phyloP scores from a whole-genome alignment of 2,888 invertebrate genomes.

The Willowsia nigromaculata region DNA sequence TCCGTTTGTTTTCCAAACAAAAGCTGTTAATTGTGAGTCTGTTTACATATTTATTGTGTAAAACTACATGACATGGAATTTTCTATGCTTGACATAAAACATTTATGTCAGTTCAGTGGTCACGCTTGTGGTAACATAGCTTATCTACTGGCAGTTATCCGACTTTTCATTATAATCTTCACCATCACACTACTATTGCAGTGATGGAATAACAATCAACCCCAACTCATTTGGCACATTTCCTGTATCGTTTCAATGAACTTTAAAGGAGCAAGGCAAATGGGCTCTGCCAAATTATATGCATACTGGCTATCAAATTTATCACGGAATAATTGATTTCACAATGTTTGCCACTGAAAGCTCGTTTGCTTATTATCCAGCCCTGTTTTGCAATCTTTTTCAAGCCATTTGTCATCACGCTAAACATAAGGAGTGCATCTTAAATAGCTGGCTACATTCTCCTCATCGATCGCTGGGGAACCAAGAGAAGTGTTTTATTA shows the following conservation, averaged over 20 bases:
- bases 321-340: not conserved
- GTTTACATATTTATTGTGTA: constrained; percentile 52
- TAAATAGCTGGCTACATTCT: too few species aligned
- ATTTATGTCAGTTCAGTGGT: constrained; percentile 34
- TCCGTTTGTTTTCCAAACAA: constrained; percentile 49
- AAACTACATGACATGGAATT: constrained; percentile 56
- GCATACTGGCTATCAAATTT: not conserved
- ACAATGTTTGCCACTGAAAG: not conserved
- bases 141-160: not conserved
- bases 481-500: too few species aligned
- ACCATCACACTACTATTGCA: not conserved
- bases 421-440: not conserved
- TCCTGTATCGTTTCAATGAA: too few species aligned
- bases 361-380: not conserved
- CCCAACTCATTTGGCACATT: not conserved
- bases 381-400: not conserved
- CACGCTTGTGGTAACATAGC: constrained; percentile 29
- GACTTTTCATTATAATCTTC: not conserved
- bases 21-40: constrained; percentile 41
- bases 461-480: too few species aligned
- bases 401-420: not conserved
- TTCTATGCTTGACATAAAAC: constrained; percentile 18
- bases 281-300: not conserved
- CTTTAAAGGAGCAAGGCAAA: too few species aligned
- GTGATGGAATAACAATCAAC: not conserved